Conservation (phyloP, 2,797 vertebrate genomes). For the Limosa lapponica region DNA sequence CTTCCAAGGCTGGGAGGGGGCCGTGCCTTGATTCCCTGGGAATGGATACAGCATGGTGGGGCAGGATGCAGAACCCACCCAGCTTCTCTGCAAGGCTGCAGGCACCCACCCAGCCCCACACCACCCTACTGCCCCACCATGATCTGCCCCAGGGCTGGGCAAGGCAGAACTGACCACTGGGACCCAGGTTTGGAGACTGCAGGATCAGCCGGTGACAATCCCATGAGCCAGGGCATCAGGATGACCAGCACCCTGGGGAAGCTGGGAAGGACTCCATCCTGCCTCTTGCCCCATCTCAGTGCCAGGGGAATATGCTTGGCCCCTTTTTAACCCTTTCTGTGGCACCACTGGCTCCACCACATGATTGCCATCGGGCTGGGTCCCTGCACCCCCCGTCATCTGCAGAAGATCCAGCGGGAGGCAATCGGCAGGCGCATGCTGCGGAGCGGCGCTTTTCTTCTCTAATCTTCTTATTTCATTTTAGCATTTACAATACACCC, state of each 20-base stretch:
- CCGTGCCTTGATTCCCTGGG: accelerated
- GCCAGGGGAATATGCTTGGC: accelerated
- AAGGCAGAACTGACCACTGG: background rate
- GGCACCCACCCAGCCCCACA: no score
- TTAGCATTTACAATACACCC: conserved; percentile 69
- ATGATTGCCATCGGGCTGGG: background rate
- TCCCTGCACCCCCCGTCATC: background rate
- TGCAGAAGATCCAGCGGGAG: background rate
- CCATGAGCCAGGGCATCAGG: accelerated
- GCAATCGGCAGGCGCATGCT: conserved; percentile 14
- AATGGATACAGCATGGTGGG: background rate
- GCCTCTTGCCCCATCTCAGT: background rate
- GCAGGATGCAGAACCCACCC: background rate
- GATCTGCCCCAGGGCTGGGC: background rate
- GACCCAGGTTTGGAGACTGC: accelerated
- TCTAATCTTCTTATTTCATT: conserved; percentile 75
- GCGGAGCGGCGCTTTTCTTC: conserved; percentile 53
- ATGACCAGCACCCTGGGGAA: accelerated
- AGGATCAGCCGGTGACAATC: background rate
- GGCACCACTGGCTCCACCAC: background rate
- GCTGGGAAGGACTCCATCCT: background rate
- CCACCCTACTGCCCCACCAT: accelerated
- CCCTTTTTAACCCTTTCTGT: background rate
- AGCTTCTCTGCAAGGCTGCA: background rate
- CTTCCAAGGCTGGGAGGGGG: accelerated